phyloP scores from a whole-genome alignment of 92 coral and sea anemone species.

The Hydrozoanthus gracilis region DNA sequence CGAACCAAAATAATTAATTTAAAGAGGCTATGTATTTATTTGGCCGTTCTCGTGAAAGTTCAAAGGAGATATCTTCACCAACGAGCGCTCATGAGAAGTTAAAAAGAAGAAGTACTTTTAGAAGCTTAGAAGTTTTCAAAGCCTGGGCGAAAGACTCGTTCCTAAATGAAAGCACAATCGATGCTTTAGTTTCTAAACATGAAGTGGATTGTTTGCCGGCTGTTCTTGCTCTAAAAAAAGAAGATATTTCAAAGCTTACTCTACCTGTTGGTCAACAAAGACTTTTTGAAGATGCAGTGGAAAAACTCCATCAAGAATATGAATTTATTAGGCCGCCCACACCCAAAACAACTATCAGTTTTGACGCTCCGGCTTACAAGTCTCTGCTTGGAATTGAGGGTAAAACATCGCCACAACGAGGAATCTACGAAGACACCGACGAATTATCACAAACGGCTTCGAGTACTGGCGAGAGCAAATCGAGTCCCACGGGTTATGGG shows the following conservation, averaged over 20 bases:
- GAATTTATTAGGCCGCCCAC: conserved; percentile 89
- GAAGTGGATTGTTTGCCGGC: conserved; percentile 94
- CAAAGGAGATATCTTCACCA: conserved; percentile 26
- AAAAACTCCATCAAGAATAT: conserved; percentile 88
- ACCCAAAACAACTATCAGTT: conserved; percentile 82
- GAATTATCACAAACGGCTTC: conserved; percentile 48
- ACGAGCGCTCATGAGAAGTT: conserved; percentile 46
- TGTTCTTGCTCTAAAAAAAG: conserved; percentile 81
- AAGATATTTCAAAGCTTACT: conserved; percentile 78
- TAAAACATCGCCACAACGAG: conserved; percentile 51
- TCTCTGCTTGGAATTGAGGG: conserved; percentile 79
- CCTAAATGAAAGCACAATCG: conserved; percentile 83
- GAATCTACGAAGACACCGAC: conserved; percentile 30
- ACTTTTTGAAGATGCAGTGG: conserved; percentile 93
- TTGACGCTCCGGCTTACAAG: conserved; percentile 89
- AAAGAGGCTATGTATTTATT: conserved; percentile 25
- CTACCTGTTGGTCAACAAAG: conserved; percentile 96
- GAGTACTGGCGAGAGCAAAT: conserved; percentile 13
- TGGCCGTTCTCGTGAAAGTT: conserved; percentile 32
- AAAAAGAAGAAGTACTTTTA: conserved; percentile 86
- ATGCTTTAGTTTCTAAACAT: conserved; percentile 79
- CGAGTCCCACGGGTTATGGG: conserved; percentile 2
- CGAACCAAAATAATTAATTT: conserved; percentile 10
- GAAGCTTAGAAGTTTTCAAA: conserved; percentile 83
- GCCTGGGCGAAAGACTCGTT: conserved; percentile 99